phyloP scores from a whole-genome alignment of 2,888 invertebrate species.

The Gryllus longicercus region DNA sequence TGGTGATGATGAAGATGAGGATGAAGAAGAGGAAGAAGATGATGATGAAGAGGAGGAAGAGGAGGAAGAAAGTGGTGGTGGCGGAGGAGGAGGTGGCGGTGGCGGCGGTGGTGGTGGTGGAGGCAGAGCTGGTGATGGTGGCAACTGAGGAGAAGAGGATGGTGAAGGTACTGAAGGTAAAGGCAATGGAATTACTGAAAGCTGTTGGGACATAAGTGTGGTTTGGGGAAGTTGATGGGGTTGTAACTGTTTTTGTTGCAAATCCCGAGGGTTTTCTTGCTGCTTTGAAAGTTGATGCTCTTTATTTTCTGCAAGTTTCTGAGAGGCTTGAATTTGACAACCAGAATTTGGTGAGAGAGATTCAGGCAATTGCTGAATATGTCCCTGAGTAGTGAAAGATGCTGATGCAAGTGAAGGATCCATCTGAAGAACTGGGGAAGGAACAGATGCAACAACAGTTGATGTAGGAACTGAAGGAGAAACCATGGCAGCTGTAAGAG shows the following conservation, averaged over 20 bases:
- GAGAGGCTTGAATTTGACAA: background rate
- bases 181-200: constrained; percentile 29
- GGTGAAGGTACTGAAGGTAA: constrained; percentile 30
- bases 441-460: constrained; percentile 41
- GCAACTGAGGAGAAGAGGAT: constrained; percentile 32
- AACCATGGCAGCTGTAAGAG: constrained; percentile 75
- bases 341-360: constrained; percentile 26
- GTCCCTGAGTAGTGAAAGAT: constrained; percentile 29
- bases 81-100: constrained; percentile 31
- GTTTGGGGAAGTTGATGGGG: constrained; percentile 18
- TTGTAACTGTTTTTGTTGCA: background rate
- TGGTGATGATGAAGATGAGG: background rate
- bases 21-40: background rate
- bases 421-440: constrained; percentile 40
- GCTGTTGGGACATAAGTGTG: constrained; percentile 22
- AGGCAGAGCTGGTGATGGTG: background rate
- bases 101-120: background rate
- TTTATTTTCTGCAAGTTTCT: constrained; percentile 18
- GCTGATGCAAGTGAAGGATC: constrained; percentile 33
- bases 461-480: constrained; percentile 51
- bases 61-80: constrained; percentile 36
- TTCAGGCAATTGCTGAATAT: constrained; percentile 27
- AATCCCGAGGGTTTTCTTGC: background rate
- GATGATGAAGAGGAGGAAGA: constrained; percentile 26
- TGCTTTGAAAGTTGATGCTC: constrained; percentile 20